These are phyloP conservation scores for Eutrigla gurnardus DNA, from an alignment of 2,797 vertebrate species.

Conservation along the genomic window DNA sequence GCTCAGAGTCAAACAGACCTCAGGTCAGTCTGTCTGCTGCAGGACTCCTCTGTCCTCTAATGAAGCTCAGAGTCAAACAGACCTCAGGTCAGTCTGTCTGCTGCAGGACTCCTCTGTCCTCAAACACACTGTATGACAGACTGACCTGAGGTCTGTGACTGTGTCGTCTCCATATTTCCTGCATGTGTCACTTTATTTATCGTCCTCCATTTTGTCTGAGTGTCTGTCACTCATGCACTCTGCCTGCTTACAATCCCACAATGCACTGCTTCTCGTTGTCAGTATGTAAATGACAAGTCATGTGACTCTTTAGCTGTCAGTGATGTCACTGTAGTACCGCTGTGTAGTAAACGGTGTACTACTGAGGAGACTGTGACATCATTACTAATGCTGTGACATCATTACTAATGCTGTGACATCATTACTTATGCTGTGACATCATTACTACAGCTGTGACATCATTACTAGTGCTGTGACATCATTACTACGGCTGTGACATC, in stretches of 20 bases:
- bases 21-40: too few relatives aligned
- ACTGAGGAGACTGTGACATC: not conserved
- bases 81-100: too few relatives aligned
- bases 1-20: too few relatives aligned
- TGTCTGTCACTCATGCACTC: not conserved
- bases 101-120: too few relatives aligned
- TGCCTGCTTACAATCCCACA: not conserved
- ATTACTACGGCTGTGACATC: not conserved
- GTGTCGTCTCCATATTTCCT: not conserved
- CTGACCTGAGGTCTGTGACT: not conserved
- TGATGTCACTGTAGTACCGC: not conserved
- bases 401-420: not conserved
- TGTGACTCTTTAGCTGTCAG: not conserved
- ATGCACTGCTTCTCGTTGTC: not conserved
- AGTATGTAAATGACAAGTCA: constrained; percentile 1
- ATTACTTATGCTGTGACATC: not conserved
- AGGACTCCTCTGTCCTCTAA: too few relatives aligned
- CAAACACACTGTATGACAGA: too few relatives aligned
- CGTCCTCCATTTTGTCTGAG: not conserved
- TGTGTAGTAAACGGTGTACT: too few relatives aligned
- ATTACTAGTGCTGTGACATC: not conserved
- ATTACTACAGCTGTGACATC: not conserved
- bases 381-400: not conserved
- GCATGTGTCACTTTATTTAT: not conserved
- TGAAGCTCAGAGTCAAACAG: too few relatives aligned